Percentiles rank a stretch among this genome's conserved stretches.
These are phyloP conservation scores for Epirrhoe alternata DNA, from an alignment of 2,888 invertebrate species.

Conservation along the genomic window DNA sequence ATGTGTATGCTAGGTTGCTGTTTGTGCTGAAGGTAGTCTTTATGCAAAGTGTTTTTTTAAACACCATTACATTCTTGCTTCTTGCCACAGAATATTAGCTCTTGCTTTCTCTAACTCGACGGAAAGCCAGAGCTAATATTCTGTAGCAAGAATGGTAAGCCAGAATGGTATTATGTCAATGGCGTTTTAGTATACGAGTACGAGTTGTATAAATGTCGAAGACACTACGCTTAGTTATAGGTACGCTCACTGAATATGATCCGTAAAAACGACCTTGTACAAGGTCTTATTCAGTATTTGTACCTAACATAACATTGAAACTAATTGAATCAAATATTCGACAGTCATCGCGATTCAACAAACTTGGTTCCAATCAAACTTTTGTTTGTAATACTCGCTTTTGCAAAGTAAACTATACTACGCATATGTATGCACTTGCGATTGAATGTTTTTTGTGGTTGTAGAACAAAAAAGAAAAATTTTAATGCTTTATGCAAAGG, in stretches of 20 bases:
- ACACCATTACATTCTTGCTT: too few relatives aligned
- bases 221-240: background rate
- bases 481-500: background rate
- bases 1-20: too few relatives aligned
- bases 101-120: too few relatives aligned
- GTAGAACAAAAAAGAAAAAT: background rate
- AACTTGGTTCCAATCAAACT: conserved; percentile 15
- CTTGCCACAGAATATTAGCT: too few relatives aligned
- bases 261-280: background rate
- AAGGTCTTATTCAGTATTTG: too few relatives aligned
- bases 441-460: background rate
- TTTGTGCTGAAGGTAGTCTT: too few relatives aligned
- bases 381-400: conserved; percentile 12
- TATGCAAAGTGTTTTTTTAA: too few relatives aligned
- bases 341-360: conserved; percentile 8
- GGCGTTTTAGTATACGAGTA: too few relatives aligned
- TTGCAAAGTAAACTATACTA: conserved; percentile 26
- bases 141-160: too few relatives aligned
- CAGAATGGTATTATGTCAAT: too few relatives aligned
- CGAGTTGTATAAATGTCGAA: background rate
- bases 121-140: too few relatives aligned
- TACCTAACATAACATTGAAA: background rate
- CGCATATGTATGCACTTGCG: background rate
- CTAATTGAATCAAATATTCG: background rate
- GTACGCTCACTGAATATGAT: background rate